Base-by-base conservation (phyloP, 2,113 vertebrate genomes). In the Fukomys damarensis region DNA sequence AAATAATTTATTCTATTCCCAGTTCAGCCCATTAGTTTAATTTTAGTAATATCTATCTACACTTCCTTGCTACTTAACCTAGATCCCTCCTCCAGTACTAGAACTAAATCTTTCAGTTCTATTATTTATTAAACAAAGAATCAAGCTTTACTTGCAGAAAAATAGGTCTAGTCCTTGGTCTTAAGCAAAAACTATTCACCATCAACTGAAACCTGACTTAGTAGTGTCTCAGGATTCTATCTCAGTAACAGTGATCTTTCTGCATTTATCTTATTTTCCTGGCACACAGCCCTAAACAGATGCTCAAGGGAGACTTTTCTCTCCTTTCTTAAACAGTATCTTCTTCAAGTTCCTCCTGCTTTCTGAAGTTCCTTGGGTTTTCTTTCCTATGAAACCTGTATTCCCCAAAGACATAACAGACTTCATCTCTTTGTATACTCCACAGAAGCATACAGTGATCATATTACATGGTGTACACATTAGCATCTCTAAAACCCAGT, bases 191-290 rank as follows among this genome's bases (percentile, higher is more conserved):
- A 88, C 84, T 92, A n/a, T 90, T 96, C 86, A 86, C 89, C 81
- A 80, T 89, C 74, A 77, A 87, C 89, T 95, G 97, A 97, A 94
- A 97, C 93, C 86, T 97, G 89, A 93, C 82, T 97, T 94, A 38
- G 46, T 96, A 80, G 81, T 56, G 79, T 87, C 91, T 97, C 41
- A 58, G 86, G 41, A 96, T 86, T 94, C 76, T 94, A 54, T 97
- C 95, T 97, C 77, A 41, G 93, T 92, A 95, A 89, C 83, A 97
- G 89, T 91, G 90, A 81, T 97, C 96, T 94, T 91, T 88, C 63
- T 94, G 65, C 19, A 70, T 88, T 96, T 96, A n/a, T 95, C 91
- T 97, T 95, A 95, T 88, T 93, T 96, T 96, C 89, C 96, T 97
- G 94, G 91, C 93, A 92, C 81, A 66, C 20, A 90, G 91, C 84